Evolutionary conservation across 2,888 invertebrate species (phyloP), one percentile per base, ranked within the genome.

Genomic region (Lasioglossum figueresi): DNA sequence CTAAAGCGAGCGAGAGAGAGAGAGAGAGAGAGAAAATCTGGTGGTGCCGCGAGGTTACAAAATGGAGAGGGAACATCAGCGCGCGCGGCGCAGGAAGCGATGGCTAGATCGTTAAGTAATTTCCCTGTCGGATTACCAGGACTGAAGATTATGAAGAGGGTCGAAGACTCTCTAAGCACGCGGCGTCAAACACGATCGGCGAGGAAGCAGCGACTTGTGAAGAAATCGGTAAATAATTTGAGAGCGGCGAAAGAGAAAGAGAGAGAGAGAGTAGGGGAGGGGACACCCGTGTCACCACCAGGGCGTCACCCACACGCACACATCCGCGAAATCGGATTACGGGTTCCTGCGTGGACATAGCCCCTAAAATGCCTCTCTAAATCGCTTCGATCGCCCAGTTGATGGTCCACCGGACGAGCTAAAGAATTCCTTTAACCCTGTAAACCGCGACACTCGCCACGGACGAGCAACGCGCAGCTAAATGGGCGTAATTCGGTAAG

Each of bases 91-190:
- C 77, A 88, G 81, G 74, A 88, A 90, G 83, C 34, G 72, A 48
- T 56, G 70, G 78, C 63, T 66, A 78, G 79, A 79, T 89, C 80
- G 86, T 90, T 88, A 87, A 91, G 86, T 86, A 91, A 90, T 90
- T 90, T 89, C 86, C 72, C 59, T 80, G 83, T 83, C 79, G 88
- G 86, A 85, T 91, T 88, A 80, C 74, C 76, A 66, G 45, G 79
- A 63, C 80, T 74, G 82, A 40, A 79, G 86, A 88, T 87, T 84
- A 84, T 66, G 75, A 83, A 73, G 56, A 82, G 68, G 85, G 48
- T 68, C 79, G 56, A 45, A 63, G 31, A 63, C n/a, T 59, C 63
- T 40, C 40, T 40, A 52, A 74, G 76, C 71, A 56, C 77, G 66
- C 77, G 37, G 48, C 56, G 77, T 66, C 31, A 45, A 19, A 23